phyloP scores from a whole-genome alignment of 2,797 vertebrate species.

The Chelonia mydas region DNA sequence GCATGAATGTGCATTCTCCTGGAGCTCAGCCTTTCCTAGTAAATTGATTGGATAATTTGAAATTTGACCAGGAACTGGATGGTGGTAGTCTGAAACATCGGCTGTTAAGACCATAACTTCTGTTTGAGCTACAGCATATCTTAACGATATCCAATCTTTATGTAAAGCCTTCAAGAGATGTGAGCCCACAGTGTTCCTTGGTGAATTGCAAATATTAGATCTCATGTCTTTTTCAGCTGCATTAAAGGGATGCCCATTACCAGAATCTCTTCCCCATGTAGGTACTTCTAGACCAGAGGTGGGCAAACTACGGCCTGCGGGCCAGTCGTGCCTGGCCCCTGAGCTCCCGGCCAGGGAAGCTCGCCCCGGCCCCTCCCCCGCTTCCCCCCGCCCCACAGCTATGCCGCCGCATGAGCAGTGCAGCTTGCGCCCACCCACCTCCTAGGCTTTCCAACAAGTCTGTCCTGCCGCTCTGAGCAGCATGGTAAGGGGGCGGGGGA shows the following conservation, averaged over 20 bases:
- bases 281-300: neutral
- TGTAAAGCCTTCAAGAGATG: neutral
- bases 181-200: neutral
- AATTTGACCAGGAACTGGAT: neutral
- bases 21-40: neutral
- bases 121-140: too few species aligned
- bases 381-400: too few species aligned
- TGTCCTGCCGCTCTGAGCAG: too few species aligned
- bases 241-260: neutral
- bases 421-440: too few species aligned
- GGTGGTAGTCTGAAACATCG: neutral
- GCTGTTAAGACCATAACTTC: neutral
- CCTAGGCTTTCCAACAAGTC: too few species aligned
- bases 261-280: neutral
- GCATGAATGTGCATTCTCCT: neutral
- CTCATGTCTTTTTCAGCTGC: neutral
- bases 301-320: too few species aligned
- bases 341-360: too few species aligned
- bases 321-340: too few species aligned
- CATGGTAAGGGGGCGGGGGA: too few species aligned
- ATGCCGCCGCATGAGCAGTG: too few species aligned
- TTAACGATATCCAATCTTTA: neutral
- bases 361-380: too few species aligned
- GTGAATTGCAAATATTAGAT: fast-evolving
- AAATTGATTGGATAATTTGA: neutral